A percentile compares a stretch with the other conserved stretches of the same genome.
phyloP scores from a whole-genome alignment of 2,888 invertebrate species.

The Ormyrus pomaceus region DNA sequence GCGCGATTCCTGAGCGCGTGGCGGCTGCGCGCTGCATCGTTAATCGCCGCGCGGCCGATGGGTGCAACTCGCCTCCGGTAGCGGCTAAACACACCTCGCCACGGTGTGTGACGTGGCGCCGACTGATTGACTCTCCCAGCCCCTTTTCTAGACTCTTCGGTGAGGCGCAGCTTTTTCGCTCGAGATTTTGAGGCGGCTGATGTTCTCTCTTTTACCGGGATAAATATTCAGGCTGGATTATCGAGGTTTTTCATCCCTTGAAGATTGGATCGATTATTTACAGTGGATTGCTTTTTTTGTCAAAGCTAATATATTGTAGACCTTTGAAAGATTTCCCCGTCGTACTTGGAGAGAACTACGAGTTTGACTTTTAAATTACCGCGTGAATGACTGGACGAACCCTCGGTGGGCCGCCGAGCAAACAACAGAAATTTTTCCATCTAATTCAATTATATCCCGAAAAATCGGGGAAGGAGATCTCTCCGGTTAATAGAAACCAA shows the following conservation, averaged over 20 bases:
- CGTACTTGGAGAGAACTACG: too few relatives aligned
- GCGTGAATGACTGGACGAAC: too few relatives aligned
- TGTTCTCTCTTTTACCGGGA: too few relatives aligned
- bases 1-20: neutral
- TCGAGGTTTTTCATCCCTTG: too few relatives aligned
- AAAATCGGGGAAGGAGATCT: slow-evolving; percentile 6
- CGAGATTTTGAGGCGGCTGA: too few relatives aligned
- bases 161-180: too few relatives aligned
- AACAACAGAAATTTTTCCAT: slow-evolving; percentile 4
- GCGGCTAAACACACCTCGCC: neutral
- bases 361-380: too few relatives aligned
- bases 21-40: slow-evolving; percentile 33
- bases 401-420: too few relatives aligned
- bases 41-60: slow-evolving; percentile 21
- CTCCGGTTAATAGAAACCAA: neutral
- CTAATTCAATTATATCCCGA: neutral
- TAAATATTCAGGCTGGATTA: too few relatives aligned
- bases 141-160: too few relatives aligned
- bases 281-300: neutral
- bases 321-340: neutral
- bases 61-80: neutral
- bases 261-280: too few relatives aligned
- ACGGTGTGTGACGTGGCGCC: slow-evolving; percentile 39
- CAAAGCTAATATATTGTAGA: neutral
- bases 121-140: neutral